phyloP scores from a whole-genome alignment of 2,797 vertebrate species.

The Natrix natrix region DNA sequence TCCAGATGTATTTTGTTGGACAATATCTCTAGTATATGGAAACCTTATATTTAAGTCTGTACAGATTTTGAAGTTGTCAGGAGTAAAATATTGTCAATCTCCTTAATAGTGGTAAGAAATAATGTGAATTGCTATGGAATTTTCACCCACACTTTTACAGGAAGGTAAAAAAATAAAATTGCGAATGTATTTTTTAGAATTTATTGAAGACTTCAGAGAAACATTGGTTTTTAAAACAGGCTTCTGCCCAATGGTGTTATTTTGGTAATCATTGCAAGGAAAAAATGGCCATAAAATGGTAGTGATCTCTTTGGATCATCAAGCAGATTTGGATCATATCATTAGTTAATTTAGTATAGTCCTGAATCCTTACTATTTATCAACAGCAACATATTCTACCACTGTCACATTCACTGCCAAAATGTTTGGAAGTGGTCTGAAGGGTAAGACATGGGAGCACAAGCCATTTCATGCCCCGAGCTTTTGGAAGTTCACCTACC shows the following conservation, averaged over 20 bases:
- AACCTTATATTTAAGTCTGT: neutral
- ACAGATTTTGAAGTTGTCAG: neutral
- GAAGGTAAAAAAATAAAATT: neutral
- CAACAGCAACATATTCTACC: neutral
- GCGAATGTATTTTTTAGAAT: neutral
- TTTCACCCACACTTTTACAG: neutral
- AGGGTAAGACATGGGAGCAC: neutral
- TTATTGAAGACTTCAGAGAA: neutral
- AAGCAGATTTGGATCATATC: neutral
- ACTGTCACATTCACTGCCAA: neutral
- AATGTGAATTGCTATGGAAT: neutral
- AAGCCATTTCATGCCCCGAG: neutral
- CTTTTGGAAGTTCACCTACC: neutral
- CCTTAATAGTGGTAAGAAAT: neutral
- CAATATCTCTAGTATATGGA: neutral
- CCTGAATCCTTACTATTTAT: neutral
- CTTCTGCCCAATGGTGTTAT: neutral
- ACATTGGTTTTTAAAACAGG: neutral
- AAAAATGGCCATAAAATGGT: neutral
- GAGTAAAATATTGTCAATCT: neutral
- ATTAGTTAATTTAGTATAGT: neutral
- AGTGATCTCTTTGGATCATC: neutral
- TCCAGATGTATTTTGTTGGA: neutral
- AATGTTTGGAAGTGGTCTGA: neutral
- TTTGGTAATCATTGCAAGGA: slow-evolving; percentile 2